Percentiles rank a stretch among this genome's conserved stretches.
phyloP scores from a whole-genome alignment of 1,140 invertebrate species.

The Drosophila malerkotliana region DNA sequence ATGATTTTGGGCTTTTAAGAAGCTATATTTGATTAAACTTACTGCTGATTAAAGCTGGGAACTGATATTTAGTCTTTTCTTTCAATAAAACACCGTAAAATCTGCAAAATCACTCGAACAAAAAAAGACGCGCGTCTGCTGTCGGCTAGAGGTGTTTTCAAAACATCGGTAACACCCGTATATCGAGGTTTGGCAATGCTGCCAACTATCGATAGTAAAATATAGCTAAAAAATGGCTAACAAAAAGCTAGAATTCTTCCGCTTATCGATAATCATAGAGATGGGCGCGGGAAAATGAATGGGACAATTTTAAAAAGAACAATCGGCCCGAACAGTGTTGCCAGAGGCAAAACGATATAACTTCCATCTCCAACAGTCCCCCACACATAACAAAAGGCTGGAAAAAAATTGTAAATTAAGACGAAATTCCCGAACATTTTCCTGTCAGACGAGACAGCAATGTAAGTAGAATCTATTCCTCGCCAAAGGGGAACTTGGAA shows the following conservation, averaged over 20 bases:
- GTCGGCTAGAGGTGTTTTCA: slow-evolving; percentile 26
- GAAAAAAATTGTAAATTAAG: slow-evolving; percentile 58
- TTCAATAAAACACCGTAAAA: neutral
- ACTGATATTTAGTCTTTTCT: neutral
- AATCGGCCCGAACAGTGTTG: neutral
- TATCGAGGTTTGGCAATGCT: neutral
- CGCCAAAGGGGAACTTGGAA: slow-evolving; percentile 8
- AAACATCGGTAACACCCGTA: neutral
- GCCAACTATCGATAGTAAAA: too few relatives aligned
- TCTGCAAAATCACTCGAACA: slow-evolving; percentile 2
- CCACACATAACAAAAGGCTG: slow-evolving; percentile 72
- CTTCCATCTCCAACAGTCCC: slow-evolving; percentile 1
- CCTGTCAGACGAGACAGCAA: slow-evolving; percentile 57
- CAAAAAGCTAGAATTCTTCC: too few relatives aligned
- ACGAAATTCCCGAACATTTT: slow-evolving; percentile 48
- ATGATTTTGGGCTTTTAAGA: neutral
- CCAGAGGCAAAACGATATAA: neutral
- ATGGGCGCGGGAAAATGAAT: neutral
- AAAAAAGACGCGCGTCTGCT: slow-evolving; percentile 52
- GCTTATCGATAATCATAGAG: too few relatives aligned
- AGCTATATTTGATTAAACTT: slow-evolving; percentile 8
- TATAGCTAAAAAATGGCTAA: too few relatives aligned
- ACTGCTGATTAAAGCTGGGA: slow-evolving; percentile 3
- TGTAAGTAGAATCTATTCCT: slow-evolving; percentile 52
- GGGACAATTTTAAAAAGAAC: neutral